Base-by-base conservation (phyloP, 2,113 vertebrate species). In the Lethenteron reissneri region DNA sequence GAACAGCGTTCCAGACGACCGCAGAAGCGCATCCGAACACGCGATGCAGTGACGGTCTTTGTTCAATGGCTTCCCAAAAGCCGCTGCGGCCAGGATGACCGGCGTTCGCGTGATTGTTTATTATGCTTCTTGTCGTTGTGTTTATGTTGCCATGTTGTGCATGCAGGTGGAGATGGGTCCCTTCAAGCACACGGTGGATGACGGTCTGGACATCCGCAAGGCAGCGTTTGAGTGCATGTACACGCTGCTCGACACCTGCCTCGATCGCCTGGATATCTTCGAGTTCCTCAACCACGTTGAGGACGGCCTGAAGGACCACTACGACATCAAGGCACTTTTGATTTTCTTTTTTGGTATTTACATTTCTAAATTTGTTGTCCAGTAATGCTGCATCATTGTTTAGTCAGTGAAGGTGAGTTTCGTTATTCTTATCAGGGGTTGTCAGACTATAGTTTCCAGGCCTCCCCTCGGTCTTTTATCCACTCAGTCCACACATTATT, bases 151-250 rank as follows among this genome's bases (percentile, higher is more conserved):
- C 41, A 41, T 7, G 41, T 41, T 11, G 64, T 68, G 64, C 25
- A n/a, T 25, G 8, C 76, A 95, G 90, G 92, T 95, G 73, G 90
- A 96, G 84, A 95, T 96, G 92, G 90, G 92, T 56, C 90, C 90
- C 0, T 96, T 95, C 77, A 96, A 92, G 75, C 92, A 96, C 79
- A 90, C 88, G 0, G 90, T 95, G 73, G 90, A 96, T 0, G 92
- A 95, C 0, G 92, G 92, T 12, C 79, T 95, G 19, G 92, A 96
- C 0, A 84, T 95, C 70, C 83, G 90, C 75, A 95, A 95, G 76
- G 90, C 90, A 0, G 90, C 90, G 4, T 96, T 95, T 0, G 90
- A 95, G 72, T 92, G 89, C 71, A 95, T 96, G 92, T 92, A 92
- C 75, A 92, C 89, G 0, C 80, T 96, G 76, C 79, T 95, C 72